Percentiles rank a stretch among this genome's conserved stretches.
Conservation (phyloP, 2,888 invertebrate genomes). For the Eudemis profundana region DNA sequence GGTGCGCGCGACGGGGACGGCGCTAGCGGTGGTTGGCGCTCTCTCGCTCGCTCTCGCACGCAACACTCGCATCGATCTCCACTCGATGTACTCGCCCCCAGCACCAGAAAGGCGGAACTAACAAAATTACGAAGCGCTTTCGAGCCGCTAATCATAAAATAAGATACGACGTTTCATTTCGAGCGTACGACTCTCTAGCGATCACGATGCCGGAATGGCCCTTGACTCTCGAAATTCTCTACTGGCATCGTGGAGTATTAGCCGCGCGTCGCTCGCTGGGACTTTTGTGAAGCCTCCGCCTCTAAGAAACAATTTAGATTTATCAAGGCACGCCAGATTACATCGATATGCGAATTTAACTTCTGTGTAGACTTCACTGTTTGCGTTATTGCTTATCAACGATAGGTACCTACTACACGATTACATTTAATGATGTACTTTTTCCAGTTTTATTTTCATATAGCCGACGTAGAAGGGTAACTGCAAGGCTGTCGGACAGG, state of each 20-base stretch:
- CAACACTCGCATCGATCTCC: slow-evolving; percentile 83
- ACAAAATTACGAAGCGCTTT: slow-evolving; percentile 86
- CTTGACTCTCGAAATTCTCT: slow-evolving; percentile 84
- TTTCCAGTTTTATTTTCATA: slow-evolving; percentile 10
- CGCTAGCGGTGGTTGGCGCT: slow-evolving; percentile 64
- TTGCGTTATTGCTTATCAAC: slow-evolving; percentile 15
- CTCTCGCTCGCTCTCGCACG: slow-evolving; percentile 77
- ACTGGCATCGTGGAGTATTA: slow-evolving; percentile 79
- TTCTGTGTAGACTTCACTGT: slow-evolving; percentile 27
- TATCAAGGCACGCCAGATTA: slow-evolving; percentile 53
- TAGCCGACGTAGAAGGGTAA: slow-evolving; percentile 11
- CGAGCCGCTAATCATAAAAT: slow-evolving; percentile 86
- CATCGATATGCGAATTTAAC: slow-evolving; percentile 45
- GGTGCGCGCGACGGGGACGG: slow-evolving; percentile 79
- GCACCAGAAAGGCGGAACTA: slow-evolving; percentile 86
- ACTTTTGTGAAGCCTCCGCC: slow-evolving; percentile 70
- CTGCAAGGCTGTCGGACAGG: slow-evolving; percentile 24
- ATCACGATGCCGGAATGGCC: slow-evolving; percentile 83
- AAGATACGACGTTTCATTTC: slow-evolving; percentile 86
- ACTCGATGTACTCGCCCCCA: slow-evolving; percentile 83
- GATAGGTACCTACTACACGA: slow-evolving; percentile 1
- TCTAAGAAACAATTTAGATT: slow-evolving; percentile 63
- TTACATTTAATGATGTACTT: slow-evolving; percentile 57
- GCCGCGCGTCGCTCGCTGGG: slow-evolving; percentile 66
- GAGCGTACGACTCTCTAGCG: slow-evolving; percentile 83